Base-by-base conservation (phyloP, 2,113 vertebrate species). In the Periophthalmodon schlosseri region DNA sequence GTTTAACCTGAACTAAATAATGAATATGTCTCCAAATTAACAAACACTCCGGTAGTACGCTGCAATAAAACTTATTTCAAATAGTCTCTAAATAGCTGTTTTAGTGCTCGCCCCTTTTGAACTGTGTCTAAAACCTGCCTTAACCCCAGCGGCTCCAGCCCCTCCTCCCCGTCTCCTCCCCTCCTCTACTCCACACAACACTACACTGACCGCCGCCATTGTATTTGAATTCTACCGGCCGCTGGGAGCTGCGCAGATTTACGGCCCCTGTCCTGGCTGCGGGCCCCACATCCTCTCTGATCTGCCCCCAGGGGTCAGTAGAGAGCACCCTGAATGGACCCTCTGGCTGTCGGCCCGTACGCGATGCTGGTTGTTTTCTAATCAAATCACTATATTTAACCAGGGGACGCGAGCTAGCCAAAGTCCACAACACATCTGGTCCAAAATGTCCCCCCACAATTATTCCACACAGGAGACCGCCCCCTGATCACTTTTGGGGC, bases 361-460 rank as follows among this genome's bases (percentile, higher is more conserved):
- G 84, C 78, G 2, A 74, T 75, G 76, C 82, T 72, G 87, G 88
- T 91, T 90, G 85, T 91, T 92, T 92, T 86, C 88, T 86, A 88
- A 91, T 89, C 82, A 91, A 92, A 91, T 90, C 71, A 90, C 91
- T 93, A 87, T 92, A 91, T 94, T 92, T 93, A 93, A 88, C 81
- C 57, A 47, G 57, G 79, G 76, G 83, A 88, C 85, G 87, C 80
- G 74, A 91, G 87, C 80, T 86, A 76, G 76, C 79, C 88, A 86
- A 91, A 90, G 84, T 89, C 89, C 83, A 89, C 86, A 85, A 77
- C 77, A 89, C 92, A 92, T 93, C 87, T 90, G 88, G 85, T 91
- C 87, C 82, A 91, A 90, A 91, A 87, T 83, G 83, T 81, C 85
- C 78, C 84, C 87, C 15, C 15, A 72, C 80, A 91, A 88, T 91